Evolutionary conservation across 1,140 invertebrate genomes (phyloP).

Genomic region (Drosophila asahinai): DNA sequence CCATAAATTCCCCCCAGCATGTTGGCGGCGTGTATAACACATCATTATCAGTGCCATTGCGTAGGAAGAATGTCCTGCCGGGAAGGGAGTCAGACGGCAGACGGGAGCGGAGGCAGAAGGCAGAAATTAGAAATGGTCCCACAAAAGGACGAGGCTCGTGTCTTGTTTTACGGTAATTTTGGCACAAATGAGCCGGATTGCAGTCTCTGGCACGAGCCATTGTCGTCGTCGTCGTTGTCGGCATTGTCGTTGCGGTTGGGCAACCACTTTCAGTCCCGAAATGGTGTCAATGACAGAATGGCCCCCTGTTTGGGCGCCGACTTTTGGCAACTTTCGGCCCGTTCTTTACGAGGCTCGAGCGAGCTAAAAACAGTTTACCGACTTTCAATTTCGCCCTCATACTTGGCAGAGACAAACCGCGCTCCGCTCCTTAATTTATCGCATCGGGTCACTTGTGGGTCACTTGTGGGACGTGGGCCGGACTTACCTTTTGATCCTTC

Average conservation of each 20-base stretch:
- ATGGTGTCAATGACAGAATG: slow-evolving; percentile 74
- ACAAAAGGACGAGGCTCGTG: slow-evolving; percentile 34
- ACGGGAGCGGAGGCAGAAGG: slow-evolving; percentile 14
- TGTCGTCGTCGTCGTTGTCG: slow-evolving; percentile 15
- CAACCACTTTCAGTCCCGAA: slow-evolving; percentile 54
- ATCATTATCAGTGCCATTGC: slow-evolving; percentile 69
- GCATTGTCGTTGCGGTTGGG: slow-evolving; percentile 39
- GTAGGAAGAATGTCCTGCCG: slow-evolving; percentile 45
- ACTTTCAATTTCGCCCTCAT: slow-evolving; percentile 69
- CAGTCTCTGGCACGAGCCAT: slow-evolving; percentile 40
- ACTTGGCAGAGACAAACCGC: slow-evolving; percentile 54
- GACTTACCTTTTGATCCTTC: slow-evolving; percentile 92
- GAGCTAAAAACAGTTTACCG: slow-evolving; percentile 49
- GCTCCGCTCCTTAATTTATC: slow-evolving; percentile 44
- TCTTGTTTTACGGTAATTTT: slow-evolving; percentile 62
- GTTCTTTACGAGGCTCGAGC: slow-evolving; percentile 61
- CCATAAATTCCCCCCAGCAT: slow-evolving; percentile 49
- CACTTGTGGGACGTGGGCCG: not conserved
- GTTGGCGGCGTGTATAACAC: slow-evolving; percentile 54
- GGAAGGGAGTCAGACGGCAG: not conserved
- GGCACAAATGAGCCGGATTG: slow-evolving; percentile 65
- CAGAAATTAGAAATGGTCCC: slow-evolving; percentile 32
- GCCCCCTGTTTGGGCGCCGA: slow-evolving; percentile 24
- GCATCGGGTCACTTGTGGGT: slow-evolving; percentile 30
- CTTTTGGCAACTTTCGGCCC: slow-evolving; percentile 16